Evolutionary conservation across 1,140 invertebrate species (phyloP), one percentile per base, ranked within the genome.

Genomic region (Bombyx mori): DNA sequence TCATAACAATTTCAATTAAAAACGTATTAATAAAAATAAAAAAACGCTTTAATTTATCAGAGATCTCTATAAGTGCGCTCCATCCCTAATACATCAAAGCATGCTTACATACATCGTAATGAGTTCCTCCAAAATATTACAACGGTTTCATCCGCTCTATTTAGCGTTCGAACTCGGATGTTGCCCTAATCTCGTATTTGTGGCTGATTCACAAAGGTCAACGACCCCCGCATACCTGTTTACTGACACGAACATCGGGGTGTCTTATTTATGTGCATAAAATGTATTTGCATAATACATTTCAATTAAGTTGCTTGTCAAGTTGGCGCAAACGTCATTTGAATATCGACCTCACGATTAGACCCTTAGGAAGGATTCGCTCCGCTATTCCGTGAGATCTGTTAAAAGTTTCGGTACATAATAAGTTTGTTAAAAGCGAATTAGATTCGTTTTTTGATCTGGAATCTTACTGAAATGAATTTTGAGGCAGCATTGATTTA

Each of bases 291-390:
- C 76, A 79, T 80, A 73, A 72, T 75, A 79, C 68, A 78, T 78
- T 77, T 75, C 68, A 79, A 79, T 82, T 79, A 82, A 73, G 64
- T 61, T 72, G 71, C 67, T 59, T 60, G 70, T 75, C 71, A 72
- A 75, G 69, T 67, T 76, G 63, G 63, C 62, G 66, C 68, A 66
- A 75, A 73, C 66, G 68, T 67, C 62, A 82, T 79, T 79, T 75
- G 69, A 82, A 78, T 79, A 78, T 71, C 71, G 71, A 75, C 69
- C 70, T 78, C 73, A 78, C 75, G 77, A 77, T 67, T 47, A 47
- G 9, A 47, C 9, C 12, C 9, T 47, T 47, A 47, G 4, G 3
- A 47, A 10, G 9, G 45, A 8, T 47, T 47, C 45, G 9, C 3
- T 6, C 5, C 45, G 4, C 12, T 10, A 4, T 47, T 7, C 9